These are phyloP conservation scores for Catagonus wagneri DNA, from an alignment of 2,113 vertebrate genomes.

Conservation along the genomic window DNA sequence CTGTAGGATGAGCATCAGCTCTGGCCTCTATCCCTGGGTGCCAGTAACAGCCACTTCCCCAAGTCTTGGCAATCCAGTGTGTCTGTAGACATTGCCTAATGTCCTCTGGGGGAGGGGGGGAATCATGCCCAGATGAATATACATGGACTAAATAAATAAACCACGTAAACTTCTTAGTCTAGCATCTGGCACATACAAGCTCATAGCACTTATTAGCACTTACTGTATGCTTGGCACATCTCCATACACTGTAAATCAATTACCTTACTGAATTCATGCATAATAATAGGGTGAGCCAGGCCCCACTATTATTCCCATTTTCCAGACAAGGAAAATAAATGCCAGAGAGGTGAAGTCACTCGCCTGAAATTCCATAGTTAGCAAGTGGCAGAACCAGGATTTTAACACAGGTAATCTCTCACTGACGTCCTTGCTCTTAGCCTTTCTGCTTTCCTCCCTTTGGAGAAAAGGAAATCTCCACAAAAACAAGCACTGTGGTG, in stretches of 20 bases:
- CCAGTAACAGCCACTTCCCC: background rate
- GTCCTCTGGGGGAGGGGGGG: background rate
- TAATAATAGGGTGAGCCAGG: background rate
- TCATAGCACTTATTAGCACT: background rate
- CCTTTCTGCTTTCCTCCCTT: background rate
- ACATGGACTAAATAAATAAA: background rate
- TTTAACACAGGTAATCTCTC: background rate
- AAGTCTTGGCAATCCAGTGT: background rate
- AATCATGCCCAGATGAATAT: background rate
- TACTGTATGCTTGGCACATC: background rate
- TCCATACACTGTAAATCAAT: background rate
- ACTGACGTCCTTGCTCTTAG: background rate
- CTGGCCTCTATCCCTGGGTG: background rate
- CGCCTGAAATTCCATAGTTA: background rate
- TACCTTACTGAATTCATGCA: background rate
- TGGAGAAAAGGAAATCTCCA: background rate
- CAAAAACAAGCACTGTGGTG: background rate
- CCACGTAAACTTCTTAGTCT: background rate
- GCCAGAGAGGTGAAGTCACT: background rate
- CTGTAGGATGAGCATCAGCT: background rate
- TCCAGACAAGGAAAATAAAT: slow-evolving; percentile 16
- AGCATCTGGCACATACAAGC: background rate
- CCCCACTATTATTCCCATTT: background rate
- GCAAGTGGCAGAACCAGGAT: background rate
- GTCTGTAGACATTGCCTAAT: background rate